Conservation (phyloP, 1,140 invertebrate genomes). For the Armadillidium nasatum region DNA sequence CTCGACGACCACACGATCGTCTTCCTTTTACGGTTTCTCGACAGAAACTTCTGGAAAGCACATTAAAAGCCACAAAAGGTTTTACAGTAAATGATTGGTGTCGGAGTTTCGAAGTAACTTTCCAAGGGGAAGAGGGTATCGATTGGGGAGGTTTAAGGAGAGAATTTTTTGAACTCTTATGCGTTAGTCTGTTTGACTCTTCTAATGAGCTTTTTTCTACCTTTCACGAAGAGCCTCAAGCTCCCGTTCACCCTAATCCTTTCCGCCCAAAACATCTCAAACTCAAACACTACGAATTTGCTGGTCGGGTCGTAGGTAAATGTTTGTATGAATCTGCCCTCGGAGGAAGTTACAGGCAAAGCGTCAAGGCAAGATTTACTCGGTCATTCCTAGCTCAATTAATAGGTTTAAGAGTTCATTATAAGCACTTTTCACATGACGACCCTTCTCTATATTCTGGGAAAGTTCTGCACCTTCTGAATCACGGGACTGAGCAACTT, state of each 20-base stretch:
- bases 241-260: slow-evolving; percentile 76
- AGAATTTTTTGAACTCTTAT: slow-evolving; percentile 90
- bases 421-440: slow-evolving; percentile 94
- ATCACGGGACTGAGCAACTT: slow-evolving; percentile 25
- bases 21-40: slow-evolving; percentile 73
- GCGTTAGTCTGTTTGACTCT: slow-evolving; percentile 77
- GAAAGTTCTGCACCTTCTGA: slow-evolving; percentile 59
- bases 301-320: slow-evolving; percentile 89
- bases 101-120: slow-evolving; percentile 84
- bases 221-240: slow-evolving; percentile 74
- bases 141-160: slow-evolving; percentile 88
- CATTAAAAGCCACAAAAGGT: slow-evolving; percentile 71
- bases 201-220: slow-evolving; percentile 74
- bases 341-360: slow-evolving; percentile 78
- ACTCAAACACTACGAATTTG: slow-evolving; percentile 86
- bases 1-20: slow-evolving; percentile 55
- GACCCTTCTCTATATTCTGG: slow-evolving; percentile 86
- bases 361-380: slow-evolving; percentile 83
- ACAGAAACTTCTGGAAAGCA: slow-evolving; percentile 70
- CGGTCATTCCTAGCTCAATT: slow-evolving; percentile 90
- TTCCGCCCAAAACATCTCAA: slow-evolving; percentile 68
- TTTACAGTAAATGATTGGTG: slow-evolving; percentile 82
- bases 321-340: slow-evolving; percentile 86
- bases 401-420: slow-evolving; percentile 85
- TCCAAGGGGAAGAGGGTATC: slow-evolving; percentile 85